Evolutionary conservation across 2,888 invertebrate species (phyloP), one percentile per base, ranked within the genome.

Genomic region (Diabrotica balteata): DNA sequence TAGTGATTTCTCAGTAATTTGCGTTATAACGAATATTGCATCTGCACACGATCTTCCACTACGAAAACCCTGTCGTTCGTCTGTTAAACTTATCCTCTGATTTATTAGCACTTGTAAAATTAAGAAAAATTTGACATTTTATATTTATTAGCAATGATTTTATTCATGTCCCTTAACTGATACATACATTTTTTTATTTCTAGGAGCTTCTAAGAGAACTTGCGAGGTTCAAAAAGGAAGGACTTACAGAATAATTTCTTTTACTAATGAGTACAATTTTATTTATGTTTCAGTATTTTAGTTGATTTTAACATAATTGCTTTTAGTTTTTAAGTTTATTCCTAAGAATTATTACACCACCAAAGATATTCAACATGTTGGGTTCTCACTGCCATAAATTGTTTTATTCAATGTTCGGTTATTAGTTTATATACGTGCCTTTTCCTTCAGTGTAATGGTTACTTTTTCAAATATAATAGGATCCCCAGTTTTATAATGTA

Each of bases 341-440:
- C 5, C 32, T 32, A 32, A 4, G 4, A 32, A 32, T 32, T 32
- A 32, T 32, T 32, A 32, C 32, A 63, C 63, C 53, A 60, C 67
- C 67, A 67, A 68, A 65, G 68, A 68, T 62, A 59, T 63, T 62
- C 61, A 47, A 61, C 55, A 65, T 58, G 49, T 63, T 55, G 44
- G 44, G 49, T 50, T 49, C 45, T 50, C 65, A 68, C 68, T 68
- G 65, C 68, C 68, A 61, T 61, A 65, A 49, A 46, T 57, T 11
- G 17, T 61, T 59, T 63, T 32, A 32, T 32, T 53, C 46, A 44
- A 51, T 50, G 22, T 11, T 49, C 49, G 43, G 44, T 68, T 58
- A 58, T 46, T 52, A 62, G 54, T 71, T 63, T 71, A 65, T 59
- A 69, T 72, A 69, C 55, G 72, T 72, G 72, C 72, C 72, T 72